A percentile compares a stretch with the other conserved stretches of the same genome.
These are phyloP conservation scores for Xenentodon cancila DNA, from an alignment of 2,797 vertebrate species.

Conservation along the genomic window DNA sequence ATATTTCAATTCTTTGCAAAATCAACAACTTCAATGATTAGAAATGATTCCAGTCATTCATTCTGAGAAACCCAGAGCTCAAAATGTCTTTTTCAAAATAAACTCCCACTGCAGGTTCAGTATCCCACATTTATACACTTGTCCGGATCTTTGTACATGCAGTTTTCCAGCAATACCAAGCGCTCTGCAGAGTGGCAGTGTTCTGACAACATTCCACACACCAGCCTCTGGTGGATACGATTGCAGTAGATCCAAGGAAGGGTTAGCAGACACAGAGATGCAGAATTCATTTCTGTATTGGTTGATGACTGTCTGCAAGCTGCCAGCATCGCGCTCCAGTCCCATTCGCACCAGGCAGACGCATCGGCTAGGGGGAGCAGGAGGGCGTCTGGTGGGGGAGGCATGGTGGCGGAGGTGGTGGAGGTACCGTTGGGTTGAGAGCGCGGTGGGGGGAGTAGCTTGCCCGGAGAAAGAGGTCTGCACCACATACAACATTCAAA, in stretches of 20 bases:
- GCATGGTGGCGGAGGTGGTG: slow-evolving; percentile 21
- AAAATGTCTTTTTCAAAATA: no score
- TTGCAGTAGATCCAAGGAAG: slow-evolving; percentile 36
- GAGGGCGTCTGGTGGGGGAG: slow-evolving; percentile 47
- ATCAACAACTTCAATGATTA: no score
- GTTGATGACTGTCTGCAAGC: slow-evolving; percentile 70
- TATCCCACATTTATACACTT: not conserved
- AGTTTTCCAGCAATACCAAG: slow-evolving; percentile 42
- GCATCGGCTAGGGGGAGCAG: slow-evolving; percentile 38
- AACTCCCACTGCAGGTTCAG: not conserved
- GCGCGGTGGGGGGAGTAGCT: slow-evolving; percentile 59
- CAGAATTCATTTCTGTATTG: slow-evolving; percentile 56
- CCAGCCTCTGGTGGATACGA: slow-evolving; percentile 40
- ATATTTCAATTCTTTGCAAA: no score
- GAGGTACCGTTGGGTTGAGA: slow-evolving; percentile 53
- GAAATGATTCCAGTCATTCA: no score
- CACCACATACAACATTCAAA: slow-evolving; percentile 85
- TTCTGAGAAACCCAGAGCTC: no score
- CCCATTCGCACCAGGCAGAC: slow-evolving; percentile 68
- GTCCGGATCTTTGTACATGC: slow-evolving; percentile 17
- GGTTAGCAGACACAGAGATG: slow-evolving; percentile 32
- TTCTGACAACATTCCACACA: slow-evolving; percentile 41
- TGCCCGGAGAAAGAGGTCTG: slow-evolving; percentile 82
- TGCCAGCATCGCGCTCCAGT: slow-evolving; percentile 61
- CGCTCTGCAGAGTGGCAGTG: slow-evolving; percentile 31